Percentiles rank a stretch among this genome's conserved stretches.
Evolutionary conservation across 2,113 vertebrate species (phyloP).

Genomic region (Semicossyphus pulcher): DNA sequence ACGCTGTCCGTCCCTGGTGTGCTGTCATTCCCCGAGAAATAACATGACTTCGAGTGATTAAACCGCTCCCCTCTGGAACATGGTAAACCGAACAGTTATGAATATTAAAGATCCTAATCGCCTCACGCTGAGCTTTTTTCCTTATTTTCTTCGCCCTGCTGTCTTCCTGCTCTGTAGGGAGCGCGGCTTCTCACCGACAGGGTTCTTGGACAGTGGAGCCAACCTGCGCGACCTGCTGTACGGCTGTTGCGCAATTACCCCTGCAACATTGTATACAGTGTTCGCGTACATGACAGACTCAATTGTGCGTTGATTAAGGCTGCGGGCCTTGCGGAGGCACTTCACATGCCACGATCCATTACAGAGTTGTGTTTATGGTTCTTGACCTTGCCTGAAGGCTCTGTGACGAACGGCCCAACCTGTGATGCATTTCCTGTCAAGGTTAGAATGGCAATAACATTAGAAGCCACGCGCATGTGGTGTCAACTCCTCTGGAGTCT

Average conservation of each 20-base stretch:
- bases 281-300: slow-evolving; percentile 34
- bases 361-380: slow-evolving; percentile 51
- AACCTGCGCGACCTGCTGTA: slow-evolving; percentile 5
- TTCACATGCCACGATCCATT: slow-evolving; percentile 53
- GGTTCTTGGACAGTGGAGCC: slow-evolving; percentile 13
- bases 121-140: slow-evolving; percentile 55
- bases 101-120: slow-evolving; percentile 77
- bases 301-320: slow-evolving; percentile 39
- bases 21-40: slow-evolving; percentile 72
- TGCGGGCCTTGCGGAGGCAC: slow-evolving; percentile 24
- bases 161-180: slow-evolving; percentile 31
- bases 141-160: background rate
- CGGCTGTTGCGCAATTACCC: slow-evolving; percentile 8
- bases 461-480: slow-evolving; percentile 7
- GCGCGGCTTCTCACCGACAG: slow-evolving; percentile 4
- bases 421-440: slow-evolving; percentile 60
- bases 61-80: slow-evolving; percentile 65
- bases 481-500: slow-evolving; percentile 42
- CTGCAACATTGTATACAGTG: slow-evolving; percentile 1
- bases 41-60: slow-evolving; percentile 76
- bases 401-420: slow-evolving; percentile 47
- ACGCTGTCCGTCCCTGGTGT: slow-evolving; percentile 58
- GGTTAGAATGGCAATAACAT: slow-evolving; percentile 49
- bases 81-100: slow-evolving; percentile 64
- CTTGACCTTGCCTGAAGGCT: slow-evolving; percentile 70